Conservation (phyloP, 1,140 invertebrate genomes). For the Tetranychus cinnabarinus region DNA sequence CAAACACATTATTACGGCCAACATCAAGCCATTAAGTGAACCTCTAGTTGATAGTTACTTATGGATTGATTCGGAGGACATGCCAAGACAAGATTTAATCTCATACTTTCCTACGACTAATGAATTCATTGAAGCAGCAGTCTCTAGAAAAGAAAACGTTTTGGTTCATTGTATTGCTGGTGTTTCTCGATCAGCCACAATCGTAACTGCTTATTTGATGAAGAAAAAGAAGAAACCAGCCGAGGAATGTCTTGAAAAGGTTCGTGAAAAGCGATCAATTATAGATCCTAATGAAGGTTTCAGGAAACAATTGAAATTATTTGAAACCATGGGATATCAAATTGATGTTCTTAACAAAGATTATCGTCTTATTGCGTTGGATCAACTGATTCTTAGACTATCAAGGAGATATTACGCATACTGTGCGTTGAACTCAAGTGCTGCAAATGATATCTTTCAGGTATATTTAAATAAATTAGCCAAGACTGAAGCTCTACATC, state of each 20-base stretch:
- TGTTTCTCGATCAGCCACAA: constrained; percentile 54
- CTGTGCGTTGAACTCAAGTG: neutral
- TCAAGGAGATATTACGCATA: neutral
- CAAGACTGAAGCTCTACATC: neutral
- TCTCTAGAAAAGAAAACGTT: constrained; percentile 6
- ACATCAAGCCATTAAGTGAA: neutral
- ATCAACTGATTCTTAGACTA: neutral
- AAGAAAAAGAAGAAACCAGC: constrained; percentile 50
- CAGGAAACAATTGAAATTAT: constrained; percentile 34
- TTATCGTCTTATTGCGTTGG: neutral
- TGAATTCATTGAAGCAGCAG: constrained; percentile 12
- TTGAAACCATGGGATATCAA: neutral
- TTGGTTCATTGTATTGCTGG: constrained; percentile 38
- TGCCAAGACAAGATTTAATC: neutral
- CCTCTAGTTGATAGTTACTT: neutral
- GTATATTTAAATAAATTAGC: neutral
- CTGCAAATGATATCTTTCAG: neutral
- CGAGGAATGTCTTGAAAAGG: constrained; percentile 36
- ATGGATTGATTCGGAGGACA: neutral
- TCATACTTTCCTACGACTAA: neutral
- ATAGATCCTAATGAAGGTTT: constrained; percentile 57
- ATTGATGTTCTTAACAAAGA: neutral
- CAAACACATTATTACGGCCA: neutral
- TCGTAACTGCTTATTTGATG: constrained; percentile 62
- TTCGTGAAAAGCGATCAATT: constrained; percentile 10